These are phyloP conservation scores for Dipus sagitta DNA, from an alignment of 2,797 vertebrate species.

Conservation along the genomic window DNA sequence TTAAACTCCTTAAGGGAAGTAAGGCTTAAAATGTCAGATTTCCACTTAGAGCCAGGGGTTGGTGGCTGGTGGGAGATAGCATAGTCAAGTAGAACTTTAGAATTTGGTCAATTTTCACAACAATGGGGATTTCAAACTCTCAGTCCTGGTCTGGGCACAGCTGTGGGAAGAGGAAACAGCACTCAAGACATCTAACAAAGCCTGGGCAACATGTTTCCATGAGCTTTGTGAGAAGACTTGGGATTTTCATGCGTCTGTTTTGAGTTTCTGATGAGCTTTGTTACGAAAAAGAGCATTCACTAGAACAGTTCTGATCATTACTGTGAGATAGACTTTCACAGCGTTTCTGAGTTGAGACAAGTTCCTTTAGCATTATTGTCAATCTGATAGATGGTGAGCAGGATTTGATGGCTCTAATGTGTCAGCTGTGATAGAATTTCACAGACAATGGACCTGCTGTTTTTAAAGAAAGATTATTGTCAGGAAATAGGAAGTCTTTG, in stretches of 20 bases:
- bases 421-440: constrained; percentile 74
- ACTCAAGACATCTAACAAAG: too few species aligned
- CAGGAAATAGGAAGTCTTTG: constrained; percentile 70
- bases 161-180: too few species aligned
- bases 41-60: too few species aligned
- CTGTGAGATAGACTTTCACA: constrained; percentile 73
- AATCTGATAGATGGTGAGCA: constrained; percentile 71
- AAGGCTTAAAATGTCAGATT: too few species aligned
- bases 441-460: constrained; percentile 68
- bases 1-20: too few species aligned
- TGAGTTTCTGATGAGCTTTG: constrained; percentile 69
- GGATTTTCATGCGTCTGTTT: constrained; percentile 66
- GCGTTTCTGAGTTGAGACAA: constrained; percentile 74
- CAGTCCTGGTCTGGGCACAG: too few species aligned
- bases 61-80: too few species aligned
- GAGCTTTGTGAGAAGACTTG: constrained; percentile 66
- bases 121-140: too few species aligned
- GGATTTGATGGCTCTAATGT: constrained; percentile 71
- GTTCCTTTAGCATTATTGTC: constrained; percentile 74
- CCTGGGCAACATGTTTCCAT: constrained; percentile 58
- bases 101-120: too few species aligned
- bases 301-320: constrained; percentile 75
- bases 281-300: constrained; percentile 71
- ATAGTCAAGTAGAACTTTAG: too few species aligned
- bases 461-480: constrained; percentile 57